phyloP scores from a whole-genome alignment of 2,113 vertebrate genomes.

The Tricholaema leucomelas region DNA sequence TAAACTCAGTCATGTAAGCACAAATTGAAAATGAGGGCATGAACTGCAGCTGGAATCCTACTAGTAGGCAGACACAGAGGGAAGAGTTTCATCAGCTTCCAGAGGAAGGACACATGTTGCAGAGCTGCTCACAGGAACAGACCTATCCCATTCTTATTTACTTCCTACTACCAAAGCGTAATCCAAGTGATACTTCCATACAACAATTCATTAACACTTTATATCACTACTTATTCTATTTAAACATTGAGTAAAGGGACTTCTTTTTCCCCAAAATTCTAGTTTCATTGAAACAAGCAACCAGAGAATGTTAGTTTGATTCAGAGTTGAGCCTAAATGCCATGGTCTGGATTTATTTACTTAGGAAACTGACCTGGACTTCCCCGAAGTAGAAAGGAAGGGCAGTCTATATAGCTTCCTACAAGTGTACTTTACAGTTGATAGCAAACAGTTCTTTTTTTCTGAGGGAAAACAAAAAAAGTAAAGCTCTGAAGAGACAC shows the following conservation, averaged over 20 bases:
- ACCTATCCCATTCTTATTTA: neutral
- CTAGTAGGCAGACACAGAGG: neutral
- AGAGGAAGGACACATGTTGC: neutral
- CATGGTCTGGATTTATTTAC: neutral
- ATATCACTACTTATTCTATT: neutral
- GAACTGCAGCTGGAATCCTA: neutral
- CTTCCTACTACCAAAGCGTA: neutral
- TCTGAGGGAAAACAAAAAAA: neutral
- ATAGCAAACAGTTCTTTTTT: neutral
- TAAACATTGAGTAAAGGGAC: neutral
- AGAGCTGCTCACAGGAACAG: neutral
- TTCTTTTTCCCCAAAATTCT: neutral
- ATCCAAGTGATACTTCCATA: neutral
- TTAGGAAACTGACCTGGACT: neutral
- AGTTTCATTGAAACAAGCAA: neutral
- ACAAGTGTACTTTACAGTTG: neutral
- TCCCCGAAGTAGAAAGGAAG: neutral
- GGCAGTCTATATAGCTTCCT: neutral
- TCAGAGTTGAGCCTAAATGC: neutral
- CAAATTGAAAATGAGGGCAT: constrained; percentile 10
- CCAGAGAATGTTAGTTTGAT: neutral
- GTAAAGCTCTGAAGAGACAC: neutral
- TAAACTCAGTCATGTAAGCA: neutral
- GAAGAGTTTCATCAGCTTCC: neutral
- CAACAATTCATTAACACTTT: neutral